Evolutionary conservation across 2,888 invertebrate species (phyloP).

Genomic region (Aporophyla nigra): DNA sequence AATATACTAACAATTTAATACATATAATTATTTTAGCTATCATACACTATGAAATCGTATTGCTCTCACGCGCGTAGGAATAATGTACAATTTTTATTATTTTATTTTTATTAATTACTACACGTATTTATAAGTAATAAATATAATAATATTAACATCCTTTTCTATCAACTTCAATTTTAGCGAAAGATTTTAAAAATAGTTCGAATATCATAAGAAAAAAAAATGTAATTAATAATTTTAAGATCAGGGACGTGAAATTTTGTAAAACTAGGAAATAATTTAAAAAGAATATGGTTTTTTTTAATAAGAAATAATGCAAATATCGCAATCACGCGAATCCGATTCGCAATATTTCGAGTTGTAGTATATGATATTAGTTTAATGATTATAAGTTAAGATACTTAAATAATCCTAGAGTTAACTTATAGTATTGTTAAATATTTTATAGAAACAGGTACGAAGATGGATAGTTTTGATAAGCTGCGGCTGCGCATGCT

Average conservation of each 20-base stretch:
- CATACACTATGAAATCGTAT: slow-evolving; percentile 52
- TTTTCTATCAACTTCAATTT: slow-evolving; percentile 63
- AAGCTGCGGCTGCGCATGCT: slow-evolving; percentile 17
- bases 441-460: slow-evolving; percentile 68
- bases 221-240: neutral
- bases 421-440: slow-evolving; percentile 52
- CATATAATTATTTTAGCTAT: slow-evolving; percentile 7
- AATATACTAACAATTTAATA: slow-evolving; percentile 6
- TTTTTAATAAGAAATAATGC: slow-evolving; percentile 30
- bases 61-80: slow-evolving; percentile 53
- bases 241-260: slow-evolving; percentile 20
- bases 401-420: slow-evolving; percentile 42
- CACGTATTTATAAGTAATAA: neutral
- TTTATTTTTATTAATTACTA: slow-evolving; percentile 28
- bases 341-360: slow-evolving; percentile 41
- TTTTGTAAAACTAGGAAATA: slow-evolving; percentile 7
- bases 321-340: slow-evolving; percentile 33
- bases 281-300: slow-evolving; percentile 6
- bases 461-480: slow-evolving; percentile 56
- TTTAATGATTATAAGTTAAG: slow-evolving; percentile 49
- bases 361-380: slow-evolving; percentile 40
- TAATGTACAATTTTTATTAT: slow-evolving; percentile 44
- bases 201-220: slow-evolving; percentile 8
- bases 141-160: slow-evolving; percentile 53
- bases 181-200: slow-evolving; percentile 19